Conservation (phyloP, 1,140 invertebrate species). For the Drosophila navojoa region DNA sequence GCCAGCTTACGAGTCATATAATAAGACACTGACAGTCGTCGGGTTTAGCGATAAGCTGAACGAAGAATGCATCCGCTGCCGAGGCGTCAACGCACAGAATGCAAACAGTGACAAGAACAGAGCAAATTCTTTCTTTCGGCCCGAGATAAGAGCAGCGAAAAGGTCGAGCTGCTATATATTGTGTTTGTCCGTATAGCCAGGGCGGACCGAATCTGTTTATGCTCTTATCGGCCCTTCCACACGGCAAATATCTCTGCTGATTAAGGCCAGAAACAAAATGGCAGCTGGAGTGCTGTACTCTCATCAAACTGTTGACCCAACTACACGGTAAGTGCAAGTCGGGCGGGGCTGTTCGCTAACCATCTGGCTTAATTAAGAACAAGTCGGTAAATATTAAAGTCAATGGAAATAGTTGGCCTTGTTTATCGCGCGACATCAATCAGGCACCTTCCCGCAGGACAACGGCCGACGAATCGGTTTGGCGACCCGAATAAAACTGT, state of each 20-base stretch:
- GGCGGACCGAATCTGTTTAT: slow-evolving; percentile 62
- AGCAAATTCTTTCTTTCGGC: slow-evolving; percentile 75
- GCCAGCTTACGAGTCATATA: slow-evolving; percentile 41
- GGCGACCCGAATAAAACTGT: slow-evolving; percentile 44
- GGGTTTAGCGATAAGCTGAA: slow-evolving; percentile 63
- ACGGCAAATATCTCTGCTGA: slow-evolving; percentile 69
- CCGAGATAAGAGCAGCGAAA: slow-evolving; percentile 58
- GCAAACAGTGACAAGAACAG: slow-evolving; percentile 77
- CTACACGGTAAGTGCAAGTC: slow-evolving; percentile 26
- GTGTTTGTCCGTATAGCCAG: slow-evolving; percentile 17
- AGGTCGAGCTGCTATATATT: slow-evolving; percentile 49
- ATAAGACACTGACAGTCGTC: slow-evolving; percentile 60
- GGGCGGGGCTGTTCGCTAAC: slow-evolving; percentile 26
- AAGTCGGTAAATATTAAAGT: slow-evolving; percentile 69
- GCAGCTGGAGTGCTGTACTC: slow-evolving; percentile 51
- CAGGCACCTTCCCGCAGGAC: slow-evolving; percentile 69
- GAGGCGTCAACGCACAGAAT: slow-evolving; percentile 49
- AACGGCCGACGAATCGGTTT: slow-evolving; percentile 28
- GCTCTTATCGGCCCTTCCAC: slow-evolving; percentile 61
- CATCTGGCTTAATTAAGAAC: slow-evolving; percentile 80
- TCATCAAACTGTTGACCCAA: slow-evolving; percentile 67
- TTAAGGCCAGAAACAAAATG: slow-evolving; percentile 73
- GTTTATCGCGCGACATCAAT: slow-evolving; percentile 74
- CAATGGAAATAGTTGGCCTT: slow-evolving; percentile 78
- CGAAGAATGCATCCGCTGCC: slow-evolving; percentile 68